phyloP scores from a whole-genome alignment of 2,888 invertebrate genomes.

The Mechanitis messenoides region DNA sequence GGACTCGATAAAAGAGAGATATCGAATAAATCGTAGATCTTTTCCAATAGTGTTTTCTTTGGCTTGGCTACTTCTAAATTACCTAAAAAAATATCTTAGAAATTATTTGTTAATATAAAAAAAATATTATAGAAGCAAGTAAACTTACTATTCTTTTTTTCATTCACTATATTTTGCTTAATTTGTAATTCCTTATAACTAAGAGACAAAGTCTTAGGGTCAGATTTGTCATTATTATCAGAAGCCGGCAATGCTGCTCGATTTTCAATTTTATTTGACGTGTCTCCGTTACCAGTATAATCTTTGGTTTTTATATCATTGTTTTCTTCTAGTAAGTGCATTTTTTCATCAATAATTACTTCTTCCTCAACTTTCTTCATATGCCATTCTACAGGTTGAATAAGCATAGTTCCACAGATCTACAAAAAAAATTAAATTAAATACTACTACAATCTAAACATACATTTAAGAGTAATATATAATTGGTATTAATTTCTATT shows the following conservation, averaged over 20 bases:
- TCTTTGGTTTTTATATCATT: slow-evolving; percentile 49
- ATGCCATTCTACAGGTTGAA: slow-evolving; percentile 78
- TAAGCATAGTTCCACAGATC: slow-evolving; percentile 76
- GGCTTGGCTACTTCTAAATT: slow-evolving; percentile 22
- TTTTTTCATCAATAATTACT: slow-evolving; percentile 56
- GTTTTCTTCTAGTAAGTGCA: slow-evolving; percentile 51
- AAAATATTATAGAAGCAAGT: neutral
- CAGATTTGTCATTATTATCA: slow-evolving; percentile 36
- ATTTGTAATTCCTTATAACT: slow-evolving; percentile 45
- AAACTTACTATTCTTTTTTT: slow-evolving; percentile 45
- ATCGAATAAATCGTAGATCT: slow-evolving; percentile 75
- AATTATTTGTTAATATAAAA: slow-evolving; percentile 4
- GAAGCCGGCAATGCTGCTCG: slow-evolving; percentile 35
- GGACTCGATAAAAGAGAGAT: slow-evolving; percentile 79
- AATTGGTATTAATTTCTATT: neutral
- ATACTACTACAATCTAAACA: neutral
- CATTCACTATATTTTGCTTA: slow-evolving; percentile 34
- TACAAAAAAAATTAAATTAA: slow-evolving; percentile 35
- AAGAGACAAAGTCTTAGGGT: slow-evolving; percentile 38
- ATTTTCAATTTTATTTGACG: slow-evolving; percentile 28
- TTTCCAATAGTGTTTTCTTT: slow-evolving; percentile 41
- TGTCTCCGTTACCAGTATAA: slow-evolving; percentile 37
- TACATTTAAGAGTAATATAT: neutral
- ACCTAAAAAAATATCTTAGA: slow-evolving; percentile 36
- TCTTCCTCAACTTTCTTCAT: slow-evolving; percentile 63